Base-by-base conservation (phyloP, 2,113 vertebrate species). In the Eleginops maclovinus region DNA sequence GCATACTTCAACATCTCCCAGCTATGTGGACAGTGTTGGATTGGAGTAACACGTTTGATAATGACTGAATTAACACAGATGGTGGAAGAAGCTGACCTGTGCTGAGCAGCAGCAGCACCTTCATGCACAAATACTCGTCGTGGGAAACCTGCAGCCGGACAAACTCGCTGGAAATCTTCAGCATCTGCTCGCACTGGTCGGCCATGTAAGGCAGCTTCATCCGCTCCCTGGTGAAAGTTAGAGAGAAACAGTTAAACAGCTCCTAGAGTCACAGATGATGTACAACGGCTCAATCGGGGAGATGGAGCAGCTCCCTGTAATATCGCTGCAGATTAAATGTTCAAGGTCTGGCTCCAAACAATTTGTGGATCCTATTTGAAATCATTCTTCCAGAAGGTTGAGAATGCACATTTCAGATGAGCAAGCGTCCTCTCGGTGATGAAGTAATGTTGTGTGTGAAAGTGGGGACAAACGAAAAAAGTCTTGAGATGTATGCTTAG, bases 91-190 rank as follows among this genome's bases (percentile, higher is more conserved):
- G 43, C 31, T 49, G 43, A 99, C 98, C 93, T 95, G 97, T 97
- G 87, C 97, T 98, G 90, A 99, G 97, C 77, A 99, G 96, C 74
- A 99, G 92, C 89, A 99, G 94, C 0, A 98, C 98, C 92, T 99
- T 99, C 98, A 99, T 99, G 92, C 98, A 99, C 88, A 99, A 95
- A 85, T 97, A 99, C 89, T 99, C 98, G 66, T 99, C 98, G 0
- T 97, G 97, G 44, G 98, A 99, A 82, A 99, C 96, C 86, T 99
- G 97, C 83, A 99, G 95, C 21, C 96, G 94, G 8, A 96, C 95
- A 9, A 99, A 95, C 93, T 99, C 98, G 55, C 93, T 96, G 91
- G 96, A 95, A 71, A 99, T 94, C 93, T 93, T 97, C n/a, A 99
- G 87, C 97, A 99, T 99, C 72, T 97, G 96, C 86, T 97, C 96